Conservation (phyloP, 2,888 invertebrate genomes). For the Falcaria lacertinaria region DNA sequence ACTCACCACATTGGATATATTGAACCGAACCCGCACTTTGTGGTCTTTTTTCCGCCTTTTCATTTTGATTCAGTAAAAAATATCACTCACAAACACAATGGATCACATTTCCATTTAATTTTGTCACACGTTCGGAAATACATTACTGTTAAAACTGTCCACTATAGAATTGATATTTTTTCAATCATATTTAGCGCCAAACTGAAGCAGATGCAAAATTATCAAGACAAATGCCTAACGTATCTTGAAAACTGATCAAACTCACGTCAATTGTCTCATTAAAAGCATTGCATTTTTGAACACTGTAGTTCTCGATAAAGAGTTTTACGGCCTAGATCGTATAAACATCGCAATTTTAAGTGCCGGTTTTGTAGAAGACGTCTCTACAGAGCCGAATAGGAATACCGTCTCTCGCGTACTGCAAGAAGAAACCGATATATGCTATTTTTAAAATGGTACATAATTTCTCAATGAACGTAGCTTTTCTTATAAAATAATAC, state of each 20-base stretch:
- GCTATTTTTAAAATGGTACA: conserved; percentile 29
- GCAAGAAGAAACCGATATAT: conserved; percentile 6
- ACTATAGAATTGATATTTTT: too few relatives aligned
- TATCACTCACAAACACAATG: conserved; percentile 8
- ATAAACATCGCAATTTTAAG: not conserved
- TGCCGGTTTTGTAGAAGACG: not conserved
- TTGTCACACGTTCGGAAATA: conserved; percentile 15
- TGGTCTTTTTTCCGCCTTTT: conserved; percentile 57
- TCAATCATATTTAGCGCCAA: too few relatives aligned
- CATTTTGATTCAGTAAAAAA: conserved; percentile 34
- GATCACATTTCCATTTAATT: conserved; percentile 6
- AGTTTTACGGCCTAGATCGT: not conserved
- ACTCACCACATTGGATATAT: conserved; percentile 56
- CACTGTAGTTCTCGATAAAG: not conserved
- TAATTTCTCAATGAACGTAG: not conserved
- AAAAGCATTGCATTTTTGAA: not conserved
- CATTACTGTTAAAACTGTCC: too few relatives aligned
- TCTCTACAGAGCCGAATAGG: conserved; percentile 20
- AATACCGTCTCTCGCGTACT: conserved; percentile 21
- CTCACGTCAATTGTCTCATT: not conserved
- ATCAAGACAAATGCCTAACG: too few relatives aligned
- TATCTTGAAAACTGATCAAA: not conserved
- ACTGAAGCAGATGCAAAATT: too few relatives aligned
- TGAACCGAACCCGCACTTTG: conserved; percentile 54
- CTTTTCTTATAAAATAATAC: not conserved